These are phyloP conservation scores for Atrichornis clamosus DNA, from an alignment of 2,113 vertebrate genomes.

Conservation along the genomic window DNA sequence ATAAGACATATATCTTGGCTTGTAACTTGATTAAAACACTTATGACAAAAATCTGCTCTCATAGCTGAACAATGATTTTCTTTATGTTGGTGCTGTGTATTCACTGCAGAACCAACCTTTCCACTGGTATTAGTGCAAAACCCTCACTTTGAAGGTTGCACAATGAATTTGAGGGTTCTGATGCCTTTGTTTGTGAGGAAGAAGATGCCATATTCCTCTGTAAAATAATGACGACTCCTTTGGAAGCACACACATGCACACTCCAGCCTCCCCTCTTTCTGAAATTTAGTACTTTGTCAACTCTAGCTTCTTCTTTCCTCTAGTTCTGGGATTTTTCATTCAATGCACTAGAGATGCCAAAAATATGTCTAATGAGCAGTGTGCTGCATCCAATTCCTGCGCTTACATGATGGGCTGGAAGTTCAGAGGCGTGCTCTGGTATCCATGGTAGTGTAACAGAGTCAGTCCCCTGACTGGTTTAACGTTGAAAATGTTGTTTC, in stretches of 20 bases:
- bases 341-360: rapidly evolving
- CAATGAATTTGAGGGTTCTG: rapidly evolving
- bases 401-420: background rate
- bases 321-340: background rate
- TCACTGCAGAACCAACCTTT: background rate
- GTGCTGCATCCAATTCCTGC: background rate
- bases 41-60: background rate
- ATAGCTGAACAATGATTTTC: background rate
- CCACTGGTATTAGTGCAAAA: background rate
- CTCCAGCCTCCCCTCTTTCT: background rate
- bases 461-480: background rate
- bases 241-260: background rate
- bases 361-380: background rate
- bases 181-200: background rate
- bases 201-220: background rate
- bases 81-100: background rate
- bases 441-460: background rate
- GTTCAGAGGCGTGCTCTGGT: background rate
- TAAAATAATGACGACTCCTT: background rate
- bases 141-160: background rate
- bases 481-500: background rate
- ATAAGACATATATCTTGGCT: background rate
- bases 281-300: background rate
- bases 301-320: background rate
- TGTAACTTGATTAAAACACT: background rate